Evolutionary conservation across 2,797 vertebrate species (phyloP), one percentile per base, ranked within the genome.

Genomic region (Argyrosomus regius): DNA sequence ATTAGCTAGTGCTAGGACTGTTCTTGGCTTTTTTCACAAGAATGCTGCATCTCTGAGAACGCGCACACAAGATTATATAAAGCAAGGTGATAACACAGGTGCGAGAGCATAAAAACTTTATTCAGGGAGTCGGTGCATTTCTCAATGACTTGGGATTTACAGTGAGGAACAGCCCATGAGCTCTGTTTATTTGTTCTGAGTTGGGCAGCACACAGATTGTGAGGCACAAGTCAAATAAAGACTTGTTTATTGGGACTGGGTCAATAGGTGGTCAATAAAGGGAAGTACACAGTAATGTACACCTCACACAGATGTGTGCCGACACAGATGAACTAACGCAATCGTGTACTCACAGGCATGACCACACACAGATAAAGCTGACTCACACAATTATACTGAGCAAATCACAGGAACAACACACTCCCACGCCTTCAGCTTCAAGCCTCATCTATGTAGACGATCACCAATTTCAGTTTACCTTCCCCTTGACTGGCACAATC

Each of bases 401-500:
- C 56, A 52, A 70, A 80, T 61, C 61, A 64, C 49, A 46, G 43
- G 26, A 77, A 31, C 28, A 58, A 31, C 62, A 52, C 75, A 17
- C 57, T 75, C 39, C 39, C 61, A 57, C 3, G 2, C 66, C 60
- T 59, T 53, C 73, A 20, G 72, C 74, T 66, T 75, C 53, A 4
- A 18, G 46, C 39, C 64, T 87, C 77, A 69, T 86, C 76, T 72
- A 62, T 82, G 85, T 80, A 75, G 81, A 84, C 46, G 28, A 69
- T 76, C 87, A 82, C 86, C 75, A 81, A 80, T 91, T 93, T 91
- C 75, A 77, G 91, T 91, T 94, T 88, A 87, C 86, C 79, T 90
- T 82, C 83, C 82, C 64, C 70, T 77, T 80, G 87, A 89, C 86
- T 84, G 79, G 86, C 82, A 83, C 80, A 71, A 90, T 92, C 89